Evolutionary conservation across 2,888 invertebrate genomes (phyloP), one percentile per base, ranked within the genome.

Genomic region (Coecobrya sp.): DNA sequence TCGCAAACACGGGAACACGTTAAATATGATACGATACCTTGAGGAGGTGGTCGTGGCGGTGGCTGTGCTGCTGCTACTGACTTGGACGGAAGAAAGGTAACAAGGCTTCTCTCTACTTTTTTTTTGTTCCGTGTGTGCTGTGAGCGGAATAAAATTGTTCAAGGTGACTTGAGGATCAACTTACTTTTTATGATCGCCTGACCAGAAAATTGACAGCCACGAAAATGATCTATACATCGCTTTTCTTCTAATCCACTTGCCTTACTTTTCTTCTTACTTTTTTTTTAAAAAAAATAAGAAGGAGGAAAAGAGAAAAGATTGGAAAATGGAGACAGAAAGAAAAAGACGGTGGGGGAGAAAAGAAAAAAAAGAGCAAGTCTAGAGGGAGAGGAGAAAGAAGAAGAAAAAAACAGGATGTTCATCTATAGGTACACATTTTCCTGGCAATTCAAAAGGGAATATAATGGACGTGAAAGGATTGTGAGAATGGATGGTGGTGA

Each of bases 381-480:
- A n/a, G n/a, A n/a, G n/a, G 8, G 30, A 27, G 22, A n/a, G 10
- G 82, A 62, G 82, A 36, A 84, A 84, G 59, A n/a, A 42, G n/a
- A n/a, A n/a, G n/a, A 62, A 76, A 73, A 81, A 85, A 85, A 85
- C 62, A 85, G 84, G 65, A 85, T 82, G 81, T 82, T 82, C 81
- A 82, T 82, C 81, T 82, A 19, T 68, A 55, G 55, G 42, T 85
- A 82, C 59, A 59, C 30, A 59, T 82, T 82, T 82, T 82, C 65
- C 73, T 73, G 86, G 86, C 30, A 86, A 73, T 86, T 86, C 73
- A 70, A 76, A 86, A 36, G 76, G 86, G 86, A 86, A 86, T 62
- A 65, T 68, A 86, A 86, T 86, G 73, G 86, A 73, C 86, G 68
- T 86, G 81, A 59, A 82, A 82, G 81, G 81, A 59, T 59, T 82